Evolutionary conservation across 2,888 invertebrate species (phyloP).

Genomic region (Melipona beecheii): DNA sequence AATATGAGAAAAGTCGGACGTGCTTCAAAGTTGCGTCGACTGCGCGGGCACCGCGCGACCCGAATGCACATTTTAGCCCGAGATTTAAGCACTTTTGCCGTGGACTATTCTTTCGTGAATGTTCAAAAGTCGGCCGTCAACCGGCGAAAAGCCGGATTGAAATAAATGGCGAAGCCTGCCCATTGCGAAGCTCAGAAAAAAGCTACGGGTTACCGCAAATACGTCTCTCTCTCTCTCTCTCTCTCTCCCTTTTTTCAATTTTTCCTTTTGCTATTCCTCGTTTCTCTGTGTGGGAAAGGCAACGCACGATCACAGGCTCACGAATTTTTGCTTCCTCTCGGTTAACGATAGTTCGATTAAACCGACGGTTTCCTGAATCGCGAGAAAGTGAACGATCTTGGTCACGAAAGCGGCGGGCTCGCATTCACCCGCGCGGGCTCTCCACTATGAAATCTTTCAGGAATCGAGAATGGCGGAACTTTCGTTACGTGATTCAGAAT

Average conservation of each 20-base stretch:
- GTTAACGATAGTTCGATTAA: constrained; percentile 47
- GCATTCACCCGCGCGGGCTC: constrained; percentile 8
- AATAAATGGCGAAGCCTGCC: constrained; percentile 57
- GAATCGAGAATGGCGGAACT: constrained; percentile 32
- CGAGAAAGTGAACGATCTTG: constrained; percentile 11
- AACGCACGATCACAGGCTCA: constrained; percentile 18
- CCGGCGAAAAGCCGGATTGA: constrained; percentile 59
- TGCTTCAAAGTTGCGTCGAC: constrained; percentile 39
- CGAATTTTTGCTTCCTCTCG: constrained; percentile 47
- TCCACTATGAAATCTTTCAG: constrained; percentile 37
- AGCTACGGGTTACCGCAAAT: constrained; percentile 26
- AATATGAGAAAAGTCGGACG: constrained; percentile 52
- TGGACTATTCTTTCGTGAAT: constrained; percentile 54
- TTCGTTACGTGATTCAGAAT: constrained; percentile 49
- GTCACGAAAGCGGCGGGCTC: constrained; percentile 1
- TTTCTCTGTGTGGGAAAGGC: constrained; percentile 8
- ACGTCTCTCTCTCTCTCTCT: constrained; percentile 4
- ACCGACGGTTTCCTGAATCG: constrained; percentile 45
- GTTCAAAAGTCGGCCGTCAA: constrained; percentile 58
- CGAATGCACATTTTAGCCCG: constrained; percentile 48
- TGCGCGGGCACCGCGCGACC: constrained; percentile 32
- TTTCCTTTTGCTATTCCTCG: background rate
- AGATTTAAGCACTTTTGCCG: constrained; percentile 59
- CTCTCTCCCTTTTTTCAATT: background rate
- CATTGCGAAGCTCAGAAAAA: constrained; percentile 31